Evolutionary conservation across 2,888 invertebrate genomes (phyloP), one percentile per base, ranked within the genome.

Genomic region (Heliconius sara): DNA sequence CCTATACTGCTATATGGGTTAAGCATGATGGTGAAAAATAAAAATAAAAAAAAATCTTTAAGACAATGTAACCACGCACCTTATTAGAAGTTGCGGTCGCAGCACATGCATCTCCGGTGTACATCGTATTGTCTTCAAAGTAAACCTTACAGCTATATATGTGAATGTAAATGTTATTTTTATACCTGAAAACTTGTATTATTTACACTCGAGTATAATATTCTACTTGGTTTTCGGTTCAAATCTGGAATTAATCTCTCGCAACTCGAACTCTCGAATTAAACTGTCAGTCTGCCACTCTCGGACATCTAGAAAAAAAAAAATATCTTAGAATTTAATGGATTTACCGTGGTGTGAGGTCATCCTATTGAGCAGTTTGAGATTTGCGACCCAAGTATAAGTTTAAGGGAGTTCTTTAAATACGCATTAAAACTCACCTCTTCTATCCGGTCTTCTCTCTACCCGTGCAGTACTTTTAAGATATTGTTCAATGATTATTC

Each of bases 41-140:
- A 5, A 47, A 47, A 47, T 19, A 47, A 16, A 30, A 16, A 0
- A 66, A 39, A 39, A 25, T 34, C 39, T 27, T 9, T 27, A 12
- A 7, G n/a, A 52, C 34, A 74, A 74, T 74, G 78, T 68, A 78
- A 39, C 39, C 12, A 39, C 74, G 25, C 67, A 27, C 57, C 68
- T 57, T 78, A 78, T 78, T 78, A 78, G 60, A 78, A 52, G 73
- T 65, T 65, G 78, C 73, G 67, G 73, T 73, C 78, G 74, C 78
- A 78, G 78, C 74, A 68, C 74, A 39, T 68, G 78, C 78, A 78
- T 74, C 68, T 78, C 78, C 68, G n/a, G 74, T 67, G 39, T 30
- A 73, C 71, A 63, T 34, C 52, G 65, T 43, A 74, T 78, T 74
- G 78, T 78, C 67, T 78, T 73, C 60, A 67, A 78, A 43, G 78